Base-by-base conservation (phyloP, 2,888 invertebrate species). In the Acholoe squamosa region DNA sequence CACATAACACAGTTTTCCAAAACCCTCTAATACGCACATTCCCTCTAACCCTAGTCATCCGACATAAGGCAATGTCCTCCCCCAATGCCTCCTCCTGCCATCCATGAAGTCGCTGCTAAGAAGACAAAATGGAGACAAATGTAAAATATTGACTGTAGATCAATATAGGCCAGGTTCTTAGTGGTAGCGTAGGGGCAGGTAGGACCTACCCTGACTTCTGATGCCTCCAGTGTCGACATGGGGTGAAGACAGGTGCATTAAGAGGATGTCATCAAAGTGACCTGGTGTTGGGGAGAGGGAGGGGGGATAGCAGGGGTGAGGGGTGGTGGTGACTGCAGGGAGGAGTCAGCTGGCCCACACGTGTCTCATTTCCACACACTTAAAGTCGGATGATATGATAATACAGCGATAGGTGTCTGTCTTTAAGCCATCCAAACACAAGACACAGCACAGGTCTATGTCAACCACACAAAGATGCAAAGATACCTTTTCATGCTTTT, bases 121-220 rank as follows among this genome's bases (percentile, higher is more conserved):
- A 22, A 71, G 71, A 71, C 31, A 22, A 34, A n/a, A 19, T 76
- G 76, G 16, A 22, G 80, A 80, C 80, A 80, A 80, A 80, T 80
- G 80, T 80, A 80, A 80, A 80, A 80, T 80, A 80, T 80, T 80
- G 80, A 80, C 80, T 80, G 34, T 34, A 0, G 43, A 80, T 80
- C 80, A n/a, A 80, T 80, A 33, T 3, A 34, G 34, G 43, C 34
- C 80, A 14, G 1, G 34, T 43, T 16, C 22, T 19, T 7, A 19
- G 61, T 3, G 61, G 61, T 3, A n/a, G 61, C 3, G 61, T 61
- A n/a, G 61, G 19, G 61, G 61, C 14, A 61, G 61, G n/a, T 19
- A 61, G 5, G 14, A 3, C n/a, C 28, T 28, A 12, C 16, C 7
- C 71, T 71, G 71, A 71, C 71, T 71, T 71, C 71, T 25, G 71